phyloP scores from a whole-genome alignment of 2,113 vertebrate species.

The Urocynchramus pylzowi region DNA sequence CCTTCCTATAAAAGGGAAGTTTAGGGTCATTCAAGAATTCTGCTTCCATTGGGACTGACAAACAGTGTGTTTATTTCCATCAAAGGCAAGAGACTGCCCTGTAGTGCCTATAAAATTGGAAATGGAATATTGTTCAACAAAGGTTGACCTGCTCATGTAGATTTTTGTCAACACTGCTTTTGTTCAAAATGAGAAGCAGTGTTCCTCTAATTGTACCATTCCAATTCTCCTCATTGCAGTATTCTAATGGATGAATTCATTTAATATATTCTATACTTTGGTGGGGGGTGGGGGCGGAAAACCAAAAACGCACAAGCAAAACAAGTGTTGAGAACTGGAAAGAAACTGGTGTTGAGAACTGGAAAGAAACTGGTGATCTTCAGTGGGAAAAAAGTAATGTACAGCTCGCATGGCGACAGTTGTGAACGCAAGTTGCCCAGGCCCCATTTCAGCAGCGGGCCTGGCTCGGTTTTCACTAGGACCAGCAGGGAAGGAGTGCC shows the following conservation, averaged over 20 bases:
- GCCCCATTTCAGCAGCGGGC: background rate
- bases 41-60: background rate
- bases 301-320: background rate
- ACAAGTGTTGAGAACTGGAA: background rate
- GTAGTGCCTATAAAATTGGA: conserved; percentile 2
- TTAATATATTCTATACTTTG: background rate
- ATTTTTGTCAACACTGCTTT: background rate
- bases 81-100: background rate
- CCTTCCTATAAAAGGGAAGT: conserved; percentile 33
- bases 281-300: no score
- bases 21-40: conserved; percentile 5
- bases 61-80: background rate
- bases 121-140: conserved; percentile 18
- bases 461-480: background rate
- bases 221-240: background rate
- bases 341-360: background rate
- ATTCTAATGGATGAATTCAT: background rate
- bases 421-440: background rate
- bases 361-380: background rate
- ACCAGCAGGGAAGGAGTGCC: rapidly evolving
- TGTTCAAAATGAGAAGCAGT: conserved; percentile 16
- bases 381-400: background rate
- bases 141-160: background rate
- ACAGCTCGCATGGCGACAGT: background rate
- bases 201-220: conserved; percentile 31